These are phyloP conservation scores for Diuraphis noxia DNA, from an alignment of 1,140 invertebrate species.

Conservation along the genomic window DNA sequence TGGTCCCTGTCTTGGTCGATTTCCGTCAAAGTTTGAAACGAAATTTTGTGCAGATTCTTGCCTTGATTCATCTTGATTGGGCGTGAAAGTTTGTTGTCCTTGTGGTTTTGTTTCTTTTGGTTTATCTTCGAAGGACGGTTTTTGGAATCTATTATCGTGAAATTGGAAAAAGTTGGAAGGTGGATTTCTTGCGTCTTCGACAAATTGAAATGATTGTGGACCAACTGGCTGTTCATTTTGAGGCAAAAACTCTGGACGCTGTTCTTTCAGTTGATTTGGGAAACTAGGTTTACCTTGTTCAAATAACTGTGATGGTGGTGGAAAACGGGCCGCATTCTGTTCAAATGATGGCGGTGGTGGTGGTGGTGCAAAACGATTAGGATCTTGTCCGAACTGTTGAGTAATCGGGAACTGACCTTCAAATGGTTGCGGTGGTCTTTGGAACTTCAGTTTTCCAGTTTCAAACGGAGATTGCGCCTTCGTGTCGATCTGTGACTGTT, in stretches of 20 bases:
- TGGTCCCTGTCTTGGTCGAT: neutral
- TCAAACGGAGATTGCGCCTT: slow-evolving; percentile 36
- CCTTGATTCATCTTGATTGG: slow-evolving; percentile 7
- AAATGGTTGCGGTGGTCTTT: slow-evolving; percentile 51
- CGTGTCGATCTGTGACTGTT: neutral
- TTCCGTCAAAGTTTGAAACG: slow-evolving; percentile 22
- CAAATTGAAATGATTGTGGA: slow-evolving; percentile 29
- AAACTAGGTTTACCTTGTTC: slow-evolving; percentile 32
- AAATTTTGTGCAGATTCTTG: slow-evolving; percentile 24
- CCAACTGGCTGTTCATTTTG: slow-evolving; percentile 33
- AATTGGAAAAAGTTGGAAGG: slow-evolving; percentile 38
- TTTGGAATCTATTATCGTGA: slow-evolving; percentile 44
- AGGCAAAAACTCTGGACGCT: slow-evolving; percentile 8
- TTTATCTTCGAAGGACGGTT: slow-evolving; percentile 27
- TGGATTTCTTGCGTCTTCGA: slow-evolving; percentile 19
- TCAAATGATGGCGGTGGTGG: neutral
- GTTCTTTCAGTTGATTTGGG: slow-evolving; percentile 14
- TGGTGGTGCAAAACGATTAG: neutral
- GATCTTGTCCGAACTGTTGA: slow-evolving; percentile 27
- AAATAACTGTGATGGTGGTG: slow-evolving; percentile 27
- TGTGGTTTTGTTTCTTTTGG: slow-evolving; percentile 30
- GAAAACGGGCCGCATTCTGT: neutral
- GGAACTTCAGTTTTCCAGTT: slow-evolving; percentile 36
- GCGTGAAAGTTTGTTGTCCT: slow-evolving; percentile 5
- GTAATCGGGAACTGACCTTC: slow-evolving; percentile 24